Conservation (phyloP, 1,140 invertebrate species). For the Polypedilum pembai region DNA sequence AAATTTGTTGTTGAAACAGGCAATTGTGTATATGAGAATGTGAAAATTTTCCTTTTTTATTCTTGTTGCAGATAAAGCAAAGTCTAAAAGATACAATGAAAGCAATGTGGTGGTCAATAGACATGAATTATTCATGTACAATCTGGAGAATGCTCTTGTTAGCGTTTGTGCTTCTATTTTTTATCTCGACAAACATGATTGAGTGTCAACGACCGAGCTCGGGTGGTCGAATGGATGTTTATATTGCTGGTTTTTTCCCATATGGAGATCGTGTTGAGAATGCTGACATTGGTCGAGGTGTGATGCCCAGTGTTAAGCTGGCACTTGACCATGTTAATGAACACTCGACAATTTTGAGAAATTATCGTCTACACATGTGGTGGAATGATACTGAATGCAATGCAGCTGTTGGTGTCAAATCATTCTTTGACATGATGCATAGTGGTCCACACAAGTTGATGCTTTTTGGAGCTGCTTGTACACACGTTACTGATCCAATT, state of each 20-base stretch:
- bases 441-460: constrained; percentile 83
- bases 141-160: not conserved
- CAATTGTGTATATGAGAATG: not conserved
- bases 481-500: constrained; percentile 93
- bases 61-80: no score
- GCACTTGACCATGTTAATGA: constrained; percentile 90
- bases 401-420: constrained; percentile 94
- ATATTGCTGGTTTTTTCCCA: constrained; percentile 88
- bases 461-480: constrained; percentile 94
- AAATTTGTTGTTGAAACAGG: constrained; percentile 4
- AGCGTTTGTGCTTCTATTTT: not conserved
- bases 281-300: constrained; percentile 71
- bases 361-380: constrained; percentile 85
- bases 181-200: not conserved
- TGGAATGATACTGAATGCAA: constrained; percentile 97
- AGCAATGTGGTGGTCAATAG: not conserved
- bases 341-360: constrained; percentile 69
- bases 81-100: not conserved
- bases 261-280: constrained; percentile 68
- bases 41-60: not conserved
- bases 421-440: constrained; percentile 98
- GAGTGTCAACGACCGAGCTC: constrained; percentile 26
- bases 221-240: constrained; percentile 55
- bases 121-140: constrained; percentile 12
- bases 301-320: constrained; percentile 87